Base-by-base conservation (phyloP, 2,888 invertebrate species). In the Apotomis turbidana region DNA sequence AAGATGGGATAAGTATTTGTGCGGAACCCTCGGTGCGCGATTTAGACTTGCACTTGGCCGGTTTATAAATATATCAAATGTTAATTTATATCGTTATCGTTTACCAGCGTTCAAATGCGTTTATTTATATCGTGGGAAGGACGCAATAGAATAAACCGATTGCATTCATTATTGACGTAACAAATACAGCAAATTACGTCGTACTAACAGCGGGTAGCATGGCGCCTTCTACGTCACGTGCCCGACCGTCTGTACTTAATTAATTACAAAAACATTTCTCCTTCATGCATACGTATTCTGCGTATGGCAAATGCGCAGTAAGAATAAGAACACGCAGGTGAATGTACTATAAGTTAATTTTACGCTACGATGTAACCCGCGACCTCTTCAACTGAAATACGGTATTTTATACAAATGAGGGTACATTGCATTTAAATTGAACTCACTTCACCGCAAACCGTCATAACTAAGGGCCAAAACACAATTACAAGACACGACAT, bases 241-340 rank as follows among this genome's bases (percentile, higher is more conserved):
- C 86, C 88, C 87, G 86, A 79, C 77, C 79, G 75, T 79, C 83
- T 86, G 82, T 88, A 89, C 87, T 86, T 80, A 89, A 84, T 79
- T 85, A 85, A 86, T 87, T 87, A 82, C 85, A 79, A 83, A 82
- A 81, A 84, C 76, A 81, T 85, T 87, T 86, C 81, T 78, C 70
- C 80, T 80, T 78, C 80, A 82, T 83, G 78, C 78, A 85, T 87
- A 79, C 80, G 67, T 80, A 59, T 64, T 63, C 67, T 62, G 63
- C 70, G 73, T 71, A 67, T 72, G 66, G 70, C 68, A 75, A 76
- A 54, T 79, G 77, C 78, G 78, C 77, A 78, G 71, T 79, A 68
- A 61, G 51, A 68, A 67, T 79, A 68, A 61, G 51, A 68, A 67
- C 71, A 71, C 61, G 55, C 71, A 61, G 41, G 69, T 62, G 71